Percentiles rank a stretch among this genome's conserved stretches.
Evolutionary conservation across 2,888 invertebrate genomes (phyloP).

Genomic region (Thera britannica): DNA sequence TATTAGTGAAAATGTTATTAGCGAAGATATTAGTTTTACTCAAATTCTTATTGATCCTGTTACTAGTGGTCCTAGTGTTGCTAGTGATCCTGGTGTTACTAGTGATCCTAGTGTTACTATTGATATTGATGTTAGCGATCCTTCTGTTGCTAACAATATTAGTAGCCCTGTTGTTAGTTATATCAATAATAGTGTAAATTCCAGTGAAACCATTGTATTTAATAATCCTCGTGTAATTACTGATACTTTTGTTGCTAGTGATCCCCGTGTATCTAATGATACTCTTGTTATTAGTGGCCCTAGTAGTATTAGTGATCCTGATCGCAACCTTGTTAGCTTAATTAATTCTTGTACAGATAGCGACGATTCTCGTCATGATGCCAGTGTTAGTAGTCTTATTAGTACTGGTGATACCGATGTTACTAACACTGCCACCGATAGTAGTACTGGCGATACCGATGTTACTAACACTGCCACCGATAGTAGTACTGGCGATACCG

Average conservation of each 20-base stretch:
- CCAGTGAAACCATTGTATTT: not conserved
- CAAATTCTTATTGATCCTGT: too few species aligned
- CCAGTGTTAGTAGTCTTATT: too few species aligned
- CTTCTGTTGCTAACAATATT: not conserved
- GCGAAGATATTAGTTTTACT: too few species aligned
- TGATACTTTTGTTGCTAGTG: not conserved
- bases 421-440: too few species aligned
- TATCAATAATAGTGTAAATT: not conserved
- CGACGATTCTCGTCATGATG: not conserved
- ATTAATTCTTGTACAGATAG: not conserved
- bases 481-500: too few species aligned
- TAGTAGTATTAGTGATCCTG: not conserved
- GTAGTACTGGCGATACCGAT: too few species aligned
- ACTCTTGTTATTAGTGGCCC: not conserved
- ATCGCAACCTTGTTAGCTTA: not conserved
- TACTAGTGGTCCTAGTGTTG: too few species aligned
- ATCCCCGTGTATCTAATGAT: not conserved
- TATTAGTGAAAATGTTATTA: not conserved
- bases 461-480: too few species aligned
- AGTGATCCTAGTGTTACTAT: not conserved
- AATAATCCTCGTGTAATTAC: not conserved
- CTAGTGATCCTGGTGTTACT: too few species aligned
- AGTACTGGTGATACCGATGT: too few species aligned
- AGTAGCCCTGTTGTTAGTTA: too few species aligned
- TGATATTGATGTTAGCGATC: not conserved